These are phyloP conservation scores for Euphonia xanthogaster DNA, from an alignment of 2,797 vertebrate genomes.

Conservation along the genomic window DNA sequence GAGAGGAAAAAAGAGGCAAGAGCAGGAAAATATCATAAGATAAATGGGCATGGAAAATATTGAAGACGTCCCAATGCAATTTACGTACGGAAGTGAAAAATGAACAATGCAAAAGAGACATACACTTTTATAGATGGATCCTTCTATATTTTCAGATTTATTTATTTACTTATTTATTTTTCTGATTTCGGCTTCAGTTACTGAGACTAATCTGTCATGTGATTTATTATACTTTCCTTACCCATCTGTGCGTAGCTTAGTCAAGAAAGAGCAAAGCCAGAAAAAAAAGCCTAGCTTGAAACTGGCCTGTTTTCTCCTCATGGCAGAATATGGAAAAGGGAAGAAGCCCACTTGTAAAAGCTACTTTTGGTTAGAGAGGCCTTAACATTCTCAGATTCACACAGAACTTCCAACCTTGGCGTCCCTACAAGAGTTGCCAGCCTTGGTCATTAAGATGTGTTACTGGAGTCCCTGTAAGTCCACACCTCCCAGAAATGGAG, in stretches of 20 bases:
- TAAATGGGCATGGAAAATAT: not conserved
- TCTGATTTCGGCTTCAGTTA: not conserved
- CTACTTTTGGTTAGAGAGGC: not conserved
- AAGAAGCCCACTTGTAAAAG: not conserved
- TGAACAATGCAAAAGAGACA: not conserved
- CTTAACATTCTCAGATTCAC: not conserved
- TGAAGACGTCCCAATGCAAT: not conserved
- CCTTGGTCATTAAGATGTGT: not conserved
- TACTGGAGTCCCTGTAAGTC: rapidly evolving
- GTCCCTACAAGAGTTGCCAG: not conserved
- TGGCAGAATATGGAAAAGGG: not conserved
- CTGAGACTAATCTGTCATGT: not conserved
- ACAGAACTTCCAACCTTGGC: not conserved
- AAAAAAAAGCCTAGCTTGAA: not conserved
- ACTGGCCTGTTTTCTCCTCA: not conserved
- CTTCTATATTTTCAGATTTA: not conserved
- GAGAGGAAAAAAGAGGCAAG: conserved; percentile 9
- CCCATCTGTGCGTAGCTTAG: not conserved
- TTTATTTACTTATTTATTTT: not conserved
- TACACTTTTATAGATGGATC: not conserved
- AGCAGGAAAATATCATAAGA: not conserved
- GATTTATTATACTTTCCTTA: not conserved
- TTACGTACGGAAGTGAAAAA: not conserved
- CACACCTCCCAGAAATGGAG: not conserved
- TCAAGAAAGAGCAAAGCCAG: not conserved